These are phyloP conservation scores for Hymenopus coronatus DNA, from an alignment of 2,888 invertebrate genomes.

Conservation along the genomic window DNA sequence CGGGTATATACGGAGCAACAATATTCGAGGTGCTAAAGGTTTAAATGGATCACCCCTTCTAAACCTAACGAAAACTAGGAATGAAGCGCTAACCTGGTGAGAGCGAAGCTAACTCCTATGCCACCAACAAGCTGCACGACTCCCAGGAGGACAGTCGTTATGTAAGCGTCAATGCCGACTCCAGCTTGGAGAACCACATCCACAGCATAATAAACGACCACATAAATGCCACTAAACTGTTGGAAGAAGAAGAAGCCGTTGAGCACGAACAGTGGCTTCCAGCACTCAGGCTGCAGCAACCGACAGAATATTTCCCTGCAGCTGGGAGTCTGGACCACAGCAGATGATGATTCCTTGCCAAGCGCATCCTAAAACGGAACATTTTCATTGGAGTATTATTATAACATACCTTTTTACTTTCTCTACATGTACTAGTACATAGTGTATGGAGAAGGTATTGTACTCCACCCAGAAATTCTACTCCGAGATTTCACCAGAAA, in stretches of 20 bases:
- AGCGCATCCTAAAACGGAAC: neutral
- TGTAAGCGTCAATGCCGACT: conserved; percentile 49
- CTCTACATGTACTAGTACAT: too few relatives aligned
- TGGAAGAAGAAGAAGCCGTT: conserved; percentile 55
- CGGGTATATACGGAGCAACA: too few relatives aligned
- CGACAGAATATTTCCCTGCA: conserved; percentile 47
- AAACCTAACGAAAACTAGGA: neutral
- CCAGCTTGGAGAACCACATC: conserved; percentile 52
- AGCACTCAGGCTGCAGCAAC: conserved; percentile 49
- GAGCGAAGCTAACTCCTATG: conserved; percentile 47
- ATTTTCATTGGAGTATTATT: too few relatives aligned
- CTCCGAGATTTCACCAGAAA: too few relatives aligned
- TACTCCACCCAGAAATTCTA: too few relatives aligned
- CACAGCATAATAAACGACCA: conserved; percentile 57
- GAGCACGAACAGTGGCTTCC: conserved; percentile 52
- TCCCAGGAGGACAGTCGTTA: conserved; percentile 52
- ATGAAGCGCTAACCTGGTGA: conserved; percentile 46
- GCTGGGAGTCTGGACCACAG: neutral
- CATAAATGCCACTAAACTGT: conserved; percentile 55
- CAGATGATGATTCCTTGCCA: neutral
- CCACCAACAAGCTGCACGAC: conserved; percentile 50
- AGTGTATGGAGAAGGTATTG: too few relatives aligned
- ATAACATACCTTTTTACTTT: too few relatives aligned
- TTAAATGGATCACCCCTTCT: too few relatives aligned
- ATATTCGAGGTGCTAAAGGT: too few relatives aligned